Evolutionary conservation across 2,797 vertebrate species (phyloP), one percentile per base, ranked within the genome.

Genomic region (Parambassis ranga): DNA sequence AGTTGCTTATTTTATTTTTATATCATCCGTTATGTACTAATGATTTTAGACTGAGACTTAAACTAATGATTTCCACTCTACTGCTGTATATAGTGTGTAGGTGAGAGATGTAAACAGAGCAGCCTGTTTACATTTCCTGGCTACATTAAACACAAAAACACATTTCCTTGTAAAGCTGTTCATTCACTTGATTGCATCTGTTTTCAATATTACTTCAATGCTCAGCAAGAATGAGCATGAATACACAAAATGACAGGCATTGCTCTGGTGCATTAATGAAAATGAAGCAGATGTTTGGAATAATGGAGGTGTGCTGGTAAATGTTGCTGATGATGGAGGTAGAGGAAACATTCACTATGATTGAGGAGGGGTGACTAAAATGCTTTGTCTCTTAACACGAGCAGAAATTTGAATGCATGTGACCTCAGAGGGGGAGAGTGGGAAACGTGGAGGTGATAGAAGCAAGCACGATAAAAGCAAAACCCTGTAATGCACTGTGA

Each of bases 401-500:
- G 65, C 4, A 61, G 59, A 72, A 56, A 61, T 72, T 69, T 66
- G 32, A 72, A 83, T 73, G 62, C 19, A 20, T 48, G n/a, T n/a
- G 30, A 71, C 56, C 49, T 62, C 47, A 47, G 65, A 65, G 38
- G 61, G 41, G 32, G 3, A 15, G 27, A 39, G 41, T 14, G 49
- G 64, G 73, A 43, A 28, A 36, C 53, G 63, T 13, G 24, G 41
- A 78, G 69, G 44, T 68, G 72, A 77, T 74, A 87, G 81, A 88
- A 81, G 74, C 60, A 30, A 78, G 60, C 16, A 53, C 85, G 90
- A 92, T 92, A 92, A 93, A 92, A 92, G 91, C 87, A 91, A 93
- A 93, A 90, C 63, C 86, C 87, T 92, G 91, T 93, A 89, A 89
- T 73, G 77, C 74, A 60, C 66, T 5, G 64, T 83, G 89, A 90